Conservation (phyloP, 2,113 vertebrate species). For the Sylvietta virens region DNA sequence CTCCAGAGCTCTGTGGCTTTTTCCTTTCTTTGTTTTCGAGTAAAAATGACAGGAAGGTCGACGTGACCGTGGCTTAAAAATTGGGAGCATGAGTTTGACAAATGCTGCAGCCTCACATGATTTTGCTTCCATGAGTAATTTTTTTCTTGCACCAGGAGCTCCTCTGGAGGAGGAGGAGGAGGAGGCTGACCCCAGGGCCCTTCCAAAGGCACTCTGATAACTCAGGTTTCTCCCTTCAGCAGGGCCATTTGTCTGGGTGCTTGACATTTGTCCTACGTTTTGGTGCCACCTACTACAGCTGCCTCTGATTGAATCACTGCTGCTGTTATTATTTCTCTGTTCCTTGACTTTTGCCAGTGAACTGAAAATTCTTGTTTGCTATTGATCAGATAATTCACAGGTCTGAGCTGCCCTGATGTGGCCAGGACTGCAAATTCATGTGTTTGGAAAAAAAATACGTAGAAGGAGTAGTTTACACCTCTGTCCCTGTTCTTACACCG, state of each 20-base stretch:
- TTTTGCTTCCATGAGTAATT: neutral
- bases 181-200: neutral
- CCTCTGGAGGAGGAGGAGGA: neutral
- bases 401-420: neutral
- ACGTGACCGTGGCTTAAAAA: neutral
- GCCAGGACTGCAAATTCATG: neutral
- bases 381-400: constrained; percentile 19
- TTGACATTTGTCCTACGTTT: neutral
- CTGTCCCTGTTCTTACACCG: neutral
- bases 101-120: neutral
- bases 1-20: neutral
- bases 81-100: neutral
- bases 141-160: neutral
- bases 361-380: neutral
- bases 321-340: neutral
- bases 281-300: neutral
- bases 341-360: neutral
- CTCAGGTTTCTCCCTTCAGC: neutral
- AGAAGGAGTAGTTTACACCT: neutral
- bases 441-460: neutral
- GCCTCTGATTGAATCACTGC: neutral
- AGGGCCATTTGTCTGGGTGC: neutral
- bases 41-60: neutral
- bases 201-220: neutral
- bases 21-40: neutral